A percentile compares a stretch with the other conserved stretches of the same genome.
These are phyloP conservation scores for Gastrophryne carolinensis DNA, from an alignment of 2,797 vertebrate species.

Conservation along the genomic window DNA sequence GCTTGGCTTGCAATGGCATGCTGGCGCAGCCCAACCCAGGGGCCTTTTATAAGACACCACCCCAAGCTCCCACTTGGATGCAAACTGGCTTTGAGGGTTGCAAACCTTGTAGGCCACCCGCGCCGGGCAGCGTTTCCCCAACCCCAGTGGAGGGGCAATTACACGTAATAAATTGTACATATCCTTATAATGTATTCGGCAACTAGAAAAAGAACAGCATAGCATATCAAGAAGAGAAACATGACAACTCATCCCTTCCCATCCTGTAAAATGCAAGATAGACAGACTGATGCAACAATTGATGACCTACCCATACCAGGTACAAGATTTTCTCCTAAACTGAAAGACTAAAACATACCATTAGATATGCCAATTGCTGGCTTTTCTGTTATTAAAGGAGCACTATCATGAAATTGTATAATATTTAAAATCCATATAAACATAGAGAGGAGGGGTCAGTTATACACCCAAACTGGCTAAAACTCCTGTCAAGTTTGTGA, in stretches of 20 bases:
- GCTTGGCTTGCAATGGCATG: slow-evolving; percentile 71
- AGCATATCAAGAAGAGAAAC: slow-evolving; percentile 55
- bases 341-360: no score
- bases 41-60: slow-evolving; percentile 25
- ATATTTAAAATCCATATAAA: no score
- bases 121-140: slow-evolving; percentile 97
- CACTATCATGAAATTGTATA: no score
- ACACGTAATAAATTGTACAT: slow-evolving; percentile 97
- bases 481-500: no score
- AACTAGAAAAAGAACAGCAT: slow-evolving; percentile 83
- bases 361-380: no score
- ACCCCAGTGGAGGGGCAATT: slow-evolving; percentile 95
- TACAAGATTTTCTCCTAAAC: no score
- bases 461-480: no score
- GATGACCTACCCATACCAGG: no score
- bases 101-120: slow-evolving; percentile 99
- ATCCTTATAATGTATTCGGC: slow-evolving; percentile 97
- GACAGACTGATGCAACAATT: no score
- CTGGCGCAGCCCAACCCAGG: slow-evolving; percentile 76
- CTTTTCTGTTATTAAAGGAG: no score
- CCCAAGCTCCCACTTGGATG: slow-evolving; percentile 58
- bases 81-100: slow-evolving; percentile 66
- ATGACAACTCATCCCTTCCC: neutral
- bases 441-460: no score
- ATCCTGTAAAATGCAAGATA: no score